Conservation (phyloP, 2,888 invertebrate species). For the Melinopterus prodromus region DNA sequence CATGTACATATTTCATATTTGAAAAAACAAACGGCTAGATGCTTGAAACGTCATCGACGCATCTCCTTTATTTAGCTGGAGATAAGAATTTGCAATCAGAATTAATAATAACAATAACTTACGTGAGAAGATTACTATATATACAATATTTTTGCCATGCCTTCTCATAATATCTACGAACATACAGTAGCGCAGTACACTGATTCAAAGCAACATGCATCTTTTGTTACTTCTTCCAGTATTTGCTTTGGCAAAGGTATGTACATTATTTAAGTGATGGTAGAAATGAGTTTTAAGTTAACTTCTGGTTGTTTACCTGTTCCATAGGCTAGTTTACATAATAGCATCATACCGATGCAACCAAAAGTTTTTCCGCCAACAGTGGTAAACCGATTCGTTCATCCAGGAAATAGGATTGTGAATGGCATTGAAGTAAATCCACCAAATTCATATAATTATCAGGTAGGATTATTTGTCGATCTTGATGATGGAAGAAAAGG, state of each 20-base stretch:
- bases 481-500: conserved; percentile 52
- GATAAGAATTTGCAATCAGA: no score
- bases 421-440: conserved; percentile 45
- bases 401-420: conserved; percentile 37
- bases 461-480: conserved; percentile 43
- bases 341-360: conserved; percentile 9
- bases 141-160: background rate
- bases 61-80: no score
- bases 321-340: conserved; percentile 6
- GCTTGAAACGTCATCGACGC: no score
- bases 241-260: background rate
- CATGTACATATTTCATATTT: no score
- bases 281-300: background rate
- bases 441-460: conserved; percentile 45
- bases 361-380: conserved; percentile 19
- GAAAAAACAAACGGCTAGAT: no score
- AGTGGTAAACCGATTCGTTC: background rate
- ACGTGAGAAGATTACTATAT: background rate
- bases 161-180: background rate
- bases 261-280: background rate
- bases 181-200: background rate
- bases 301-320: background rate
- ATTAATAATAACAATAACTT: background rate
- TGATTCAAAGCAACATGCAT: background rate
- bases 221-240: background rate